These are phyloP conservation scores for Platanista minor DNA, from an alignment of 2,113 vertebrate genomes.

Conservation along the genomic window DNA sequence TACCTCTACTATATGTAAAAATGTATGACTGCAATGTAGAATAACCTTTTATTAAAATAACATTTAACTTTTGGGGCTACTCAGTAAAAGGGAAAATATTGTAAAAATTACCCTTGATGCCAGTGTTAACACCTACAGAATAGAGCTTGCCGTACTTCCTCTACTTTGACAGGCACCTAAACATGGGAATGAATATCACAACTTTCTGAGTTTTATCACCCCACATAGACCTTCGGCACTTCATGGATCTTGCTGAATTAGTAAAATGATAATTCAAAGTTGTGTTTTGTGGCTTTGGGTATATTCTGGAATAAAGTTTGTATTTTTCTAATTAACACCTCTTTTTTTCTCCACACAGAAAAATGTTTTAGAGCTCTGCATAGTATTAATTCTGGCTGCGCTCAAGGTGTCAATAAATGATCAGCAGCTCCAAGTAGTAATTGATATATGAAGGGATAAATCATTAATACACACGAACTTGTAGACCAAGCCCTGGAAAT, in stretches of 20 bases:
- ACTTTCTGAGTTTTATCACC: slow-evolving; percentile 21
- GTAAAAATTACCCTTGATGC: not conserved
- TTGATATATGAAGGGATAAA: not conserved
- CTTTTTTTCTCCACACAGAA: slow-evolving; percentile 49
- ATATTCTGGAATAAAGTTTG: slow-evolving; percentile 36
- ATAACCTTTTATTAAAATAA: not conserved
- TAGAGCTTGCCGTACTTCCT: not conserved
- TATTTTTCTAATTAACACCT: slow-evolving; percentile 23
- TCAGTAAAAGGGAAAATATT: not conserved
- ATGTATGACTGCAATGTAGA: not conserved
- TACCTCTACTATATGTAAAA: not conserved
- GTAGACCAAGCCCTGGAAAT: not conserved
- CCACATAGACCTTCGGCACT: slow-evolving; percentile 36
- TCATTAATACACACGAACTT: not conserved
- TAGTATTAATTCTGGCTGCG: slow-evolving; percentile 33
- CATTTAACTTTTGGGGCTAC: not conserved
- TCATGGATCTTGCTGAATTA: slow-evolving; percentile 53
- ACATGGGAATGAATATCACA: no score
- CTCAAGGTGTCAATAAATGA: slow-evolving; percentile 1
- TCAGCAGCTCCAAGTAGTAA: slow-evolving; percentile 20
- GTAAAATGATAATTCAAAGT: slow-evolving; percentile 55
- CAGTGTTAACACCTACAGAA: not conserved
- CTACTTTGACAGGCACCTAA: not conserved
- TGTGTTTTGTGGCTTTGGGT: slow-evolving; percentile 55
- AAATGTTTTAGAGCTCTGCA: not conserved